Evolutionary conservation across 2,113 vertebrate species (phyloP).

Genomic region (Halcyon senegalensis): DNA sequence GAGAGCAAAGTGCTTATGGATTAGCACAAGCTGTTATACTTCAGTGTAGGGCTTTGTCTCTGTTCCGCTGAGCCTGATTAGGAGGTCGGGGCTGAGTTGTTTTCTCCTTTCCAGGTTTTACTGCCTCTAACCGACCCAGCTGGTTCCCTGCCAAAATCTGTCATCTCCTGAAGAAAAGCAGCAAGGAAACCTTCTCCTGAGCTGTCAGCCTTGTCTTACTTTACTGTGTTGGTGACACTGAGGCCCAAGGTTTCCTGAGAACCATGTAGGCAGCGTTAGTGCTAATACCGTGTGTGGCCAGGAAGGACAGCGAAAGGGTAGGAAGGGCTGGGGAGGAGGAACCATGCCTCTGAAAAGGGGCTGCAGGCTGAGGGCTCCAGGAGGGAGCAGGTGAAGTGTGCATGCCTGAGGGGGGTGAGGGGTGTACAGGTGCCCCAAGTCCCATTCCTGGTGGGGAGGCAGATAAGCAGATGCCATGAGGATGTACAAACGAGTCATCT

Average conservation of each 20-base stretch:
- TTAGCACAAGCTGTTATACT: not conserved
- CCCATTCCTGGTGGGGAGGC: not conserved
- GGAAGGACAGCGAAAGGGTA: not conserved
- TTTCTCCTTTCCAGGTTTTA: not conserved
- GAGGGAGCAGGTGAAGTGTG: not conserved
- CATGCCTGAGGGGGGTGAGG: fast-evolving
- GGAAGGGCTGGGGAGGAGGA: not conserved
- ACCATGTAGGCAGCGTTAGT: not conserved
- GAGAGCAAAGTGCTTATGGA: not conserved
- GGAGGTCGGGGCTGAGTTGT: not conserved
- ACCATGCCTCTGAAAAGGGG: fast-evolving
- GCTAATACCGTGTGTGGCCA: not conserved
- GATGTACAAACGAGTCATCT: fast-evolving
- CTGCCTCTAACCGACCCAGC: not conserved
- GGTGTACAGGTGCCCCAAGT: not conserved
- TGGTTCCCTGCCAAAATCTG: not conserved
- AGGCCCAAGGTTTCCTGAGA: not conserved
- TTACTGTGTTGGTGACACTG: fast-evolving
- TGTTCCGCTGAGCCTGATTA: fast-evolving
- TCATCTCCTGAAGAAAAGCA: not conserved
- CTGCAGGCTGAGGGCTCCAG: not conserved
- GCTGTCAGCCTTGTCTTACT: not conserved
- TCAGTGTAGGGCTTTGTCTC: not conserved
- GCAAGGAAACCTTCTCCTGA: not conserved
- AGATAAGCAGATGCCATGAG: not conserved